These are phyloP conservation scores for Gymnorhina tibicen DNA, from an alignment of 2,113 vertebrate species.

Conservation along the genomic window DNA sequence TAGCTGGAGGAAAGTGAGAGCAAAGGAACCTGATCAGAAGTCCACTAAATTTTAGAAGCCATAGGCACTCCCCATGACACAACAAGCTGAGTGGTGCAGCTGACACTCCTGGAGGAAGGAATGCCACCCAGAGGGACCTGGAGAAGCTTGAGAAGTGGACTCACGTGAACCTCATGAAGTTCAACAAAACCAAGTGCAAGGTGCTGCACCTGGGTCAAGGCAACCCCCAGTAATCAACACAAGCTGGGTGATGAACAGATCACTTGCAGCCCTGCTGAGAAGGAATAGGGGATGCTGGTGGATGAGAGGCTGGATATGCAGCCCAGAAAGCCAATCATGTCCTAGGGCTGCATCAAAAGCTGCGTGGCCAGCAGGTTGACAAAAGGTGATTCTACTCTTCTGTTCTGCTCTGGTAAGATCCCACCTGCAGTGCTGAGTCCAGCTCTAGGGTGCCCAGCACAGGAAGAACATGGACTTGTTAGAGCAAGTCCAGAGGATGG, in stretches of 20 bases:
- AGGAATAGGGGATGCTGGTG: neutral
- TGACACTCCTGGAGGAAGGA: neutral
- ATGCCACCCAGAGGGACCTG: neutral
- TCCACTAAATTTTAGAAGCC: neutral
- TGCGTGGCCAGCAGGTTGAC: accelerated
- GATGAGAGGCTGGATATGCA: neutral
- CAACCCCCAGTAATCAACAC: accelerated
- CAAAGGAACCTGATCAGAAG: neutral
- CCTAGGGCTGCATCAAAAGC: neutral
- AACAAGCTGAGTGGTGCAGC: neutral
- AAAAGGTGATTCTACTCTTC: neutral
- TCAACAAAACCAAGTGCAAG: neutral
- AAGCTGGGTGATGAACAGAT: neutral
- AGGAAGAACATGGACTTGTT: neutral
- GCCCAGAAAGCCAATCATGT: neutral
- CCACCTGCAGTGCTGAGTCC: neutral
- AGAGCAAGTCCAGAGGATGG: neutral
- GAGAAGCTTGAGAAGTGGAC: neutral
- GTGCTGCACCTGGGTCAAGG: neutral
- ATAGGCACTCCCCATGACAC: neutral
- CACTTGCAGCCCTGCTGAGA: neutral
- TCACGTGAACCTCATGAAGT: accelerated
- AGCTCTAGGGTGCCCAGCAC: neutral
- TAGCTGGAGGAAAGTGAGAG: neutral
- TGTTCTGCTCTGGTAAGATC: neutral